phyloP scores from a whole-genome alignment of 2,888 invertebrate species.

The Lithophane ornitopus region DNA sequence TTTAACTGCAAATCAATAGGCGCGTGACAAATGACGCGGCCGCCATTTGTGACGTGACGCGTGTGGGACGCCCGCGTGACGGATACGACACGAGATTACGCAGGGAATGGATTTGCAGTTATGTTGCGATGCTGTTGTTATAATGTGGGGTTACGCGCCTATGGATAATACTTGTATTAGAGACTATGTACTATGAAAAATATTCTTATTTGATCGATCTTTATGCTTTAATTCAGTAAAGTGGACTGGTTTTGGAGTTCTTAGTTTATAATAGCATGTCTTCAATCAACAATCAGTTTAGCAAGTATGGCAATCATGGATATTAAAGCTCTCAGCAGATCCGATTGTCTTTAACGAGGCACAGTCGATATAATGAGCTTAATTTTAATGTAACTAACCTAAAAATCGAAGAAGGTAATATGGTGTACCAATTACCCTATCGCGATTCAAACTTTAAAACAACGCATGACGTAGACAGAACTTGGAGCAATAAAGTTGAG shows the following conservation, averaged over 20 bases:
- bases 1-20: conserved; percentile 75
- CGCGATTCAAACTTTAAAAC: conserved; percentile 24
- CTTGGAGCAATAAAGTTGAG: conserved; percentile 51
- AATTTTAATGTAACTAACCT: too few relatives aligned
- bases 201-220: background rate
- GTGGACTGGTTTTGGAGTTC: background rate
- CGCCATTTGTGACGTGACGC: conserved; percentile 70
- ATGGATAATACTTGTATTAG: background rate
- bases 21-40: conserved; percentile 76
- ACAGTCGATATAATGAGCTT: too few relatives aligned
- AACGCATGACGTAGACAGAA: conserved; percentile 28
- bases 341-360: too few relatives aligned
- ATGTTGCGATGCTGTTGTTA: conserved; percentile 13
- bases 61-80: conserved; percentile 54
- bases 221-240: background rate
- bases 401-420: too few relatives aligned
- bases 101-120: conserved; percentile 39
- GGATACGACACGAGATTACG: conserved; percentile 62
- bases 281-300: background rate
- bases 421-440: background rate
- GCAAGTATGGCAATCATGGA: background rate
- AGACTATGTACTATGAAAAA: background rate
- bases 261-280: background rate
- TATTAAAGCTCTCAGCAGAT: too few relatives aligned
- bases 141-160: background rate